phyloP scores from a whole-genome alignment of 1,140 invertebrate species.

The Camponotus pennsylvanicus region DNA sequence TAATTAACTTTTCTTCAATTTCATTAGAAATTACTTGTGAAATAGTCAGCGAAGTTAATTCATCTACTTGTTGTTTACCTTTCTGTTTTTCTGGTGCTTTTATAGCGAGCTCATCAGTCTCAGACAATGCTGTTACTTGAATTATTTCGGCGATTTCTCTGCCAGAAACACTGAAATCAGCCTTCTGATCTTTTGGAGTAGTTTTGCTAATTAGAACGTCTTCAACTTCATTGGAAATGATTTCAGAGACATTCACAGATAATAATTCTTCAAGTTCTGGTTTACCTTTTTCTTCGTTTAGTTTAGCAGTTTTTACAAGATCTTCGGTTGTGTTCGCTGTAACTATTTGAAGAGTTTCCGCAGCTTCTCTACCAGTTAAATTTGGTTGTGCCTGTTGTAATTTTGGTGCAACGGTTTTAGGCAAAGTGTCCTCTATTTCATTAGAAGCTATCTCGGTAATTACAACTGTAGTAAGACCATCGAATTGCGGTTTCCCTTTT shows the following conservation, averaged over 20 bases:
- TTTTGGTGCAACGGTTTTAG: constrained; percentile 66
- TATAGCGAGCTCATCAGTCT: constrained; percentile 45
- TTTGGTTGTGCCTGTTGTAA: constrained; percentile 76
- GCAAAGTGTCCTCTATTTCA: constrained; percentile 78
- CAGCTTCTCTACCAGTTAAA: constrained; percentile 74
- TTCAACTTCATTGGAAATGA: constrained; percentile 76
- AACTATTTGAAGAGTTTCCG: constrained; percentile 78
- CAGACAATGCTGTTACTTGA: constrained; percentile 75
- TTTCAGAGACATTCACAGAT: constrained; percentile 74
- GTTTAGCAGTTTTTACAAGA: constrained; percentile 61
- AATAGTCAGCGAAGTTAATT: constrained; percentile 73
- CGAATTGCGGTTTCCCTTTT: constrained; percentile 73
- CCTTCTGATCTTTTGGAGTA: constrained; percentile 74
- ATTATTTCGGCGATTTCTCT: constrained; percentile 78
- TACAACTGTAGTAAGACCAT: constrained; percentile 77
- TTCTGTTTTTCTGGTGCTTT: constrained; percentile 73
- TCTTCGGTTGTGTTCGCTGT: constrained; percentile 74
- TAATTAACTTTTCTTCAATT: constrained; percentile 67
- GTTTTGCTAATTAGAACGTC: constrained; percentile 63
- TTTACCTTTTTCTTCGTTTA: constrained; percentile 73
- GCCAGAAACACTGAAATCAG: constrained; percentile 74
- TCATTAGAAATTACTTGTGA: constrained; percentile 75
- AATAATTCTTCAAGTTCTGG: constrained; percentile 75
- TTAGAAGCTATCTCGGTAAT: constrained; percentile 78
- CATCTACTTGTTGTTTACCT: constrained; percentile 70